phyloP scores from a whole-genome alignment of 2,113 vertebrate species.

The Butastur rufipennis region DNA sequence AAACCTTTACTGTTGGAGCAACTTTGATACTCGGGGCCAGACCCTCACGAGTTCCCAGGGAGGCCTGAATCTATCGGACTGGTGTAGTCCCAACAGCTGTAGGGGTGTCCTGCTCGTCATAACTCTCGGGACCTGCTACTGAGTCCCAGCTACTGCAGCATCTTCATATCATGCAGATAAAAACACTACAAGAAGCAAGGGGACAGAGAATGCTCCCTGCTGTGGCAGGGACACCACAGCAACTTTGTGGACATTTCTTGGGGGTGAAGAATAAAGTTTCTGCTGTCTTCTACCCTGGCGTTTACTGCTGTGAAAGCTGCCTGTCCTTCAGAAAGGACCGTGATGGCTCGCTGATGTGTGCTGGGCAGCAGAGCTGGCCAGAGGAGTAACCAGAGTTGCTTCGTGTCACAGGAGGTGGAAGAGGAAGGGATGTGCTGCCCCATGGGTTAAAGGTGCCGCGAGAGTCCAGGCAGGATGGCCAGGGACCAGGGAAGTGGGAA shows the following conservation, averaged over 20 bases:
- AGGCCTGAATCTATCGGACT: neutral
- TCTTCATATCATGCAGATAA: neutral
- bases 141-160: neutral
- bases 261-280: neutral
- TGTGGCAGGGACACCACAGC: neutral
- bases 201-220: rapidly evolving
- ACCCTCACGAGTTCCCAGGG: neutral
- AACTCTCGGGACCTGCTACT: neutral
- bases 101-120: neutral
- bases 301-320: neutral
- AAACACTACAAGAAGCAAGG: neutral
- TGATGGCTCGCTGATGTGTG: neutral
- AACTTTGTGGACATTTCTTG: neutral
- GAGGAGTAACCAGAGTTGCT: neutral
- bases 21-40: neutral
- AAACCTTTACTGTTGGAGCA: neutral
- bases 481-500: neutral
- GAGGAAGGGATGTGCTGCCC: neutral
- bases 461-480: neutral
- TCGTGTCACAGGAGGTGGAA: neutral
- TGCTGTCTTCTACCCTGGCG: neutral
- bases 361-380: neutral
- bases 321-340: neutral
- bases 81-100: neutral
- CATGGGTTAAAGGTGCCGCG: neutral